phyloP scores from a whole-genome alignment of 1,140 invertebrate species.

The Luehdorfia chinensis region DNA sequence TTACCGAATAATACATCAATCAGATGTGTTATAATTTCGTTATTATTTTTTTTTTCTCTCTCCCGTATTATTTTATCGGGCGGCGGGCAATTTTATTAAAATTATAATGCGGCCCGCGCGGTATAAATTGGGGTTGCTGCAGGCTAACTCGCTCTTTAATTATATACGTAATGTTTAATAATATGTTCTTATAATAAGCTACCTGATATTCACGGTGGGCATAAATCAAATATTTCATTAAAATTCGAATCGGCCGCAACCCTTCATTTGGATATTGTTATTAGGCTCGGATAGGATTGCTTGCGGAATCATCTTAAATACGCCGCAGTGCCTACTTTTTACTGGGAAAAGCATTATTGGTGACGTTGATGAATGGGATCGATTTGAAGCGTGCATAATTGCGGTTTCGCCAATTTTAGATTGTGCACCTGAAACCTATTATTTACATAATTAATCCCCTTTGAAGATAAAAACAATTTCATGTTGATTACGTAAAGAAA shows the following conservation, averaged over 20 bases:
- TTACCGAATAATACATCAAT: slow-evolving; percentile 76
- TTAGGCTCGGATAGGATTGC: slow-evolving; percentile 47
- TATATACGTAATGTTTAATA: slow-evolving; percentile 75
- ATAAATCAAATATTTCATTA: slow-evolving; percentile 77
- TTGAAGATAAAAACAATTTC: slow-evolving; percentile 3
- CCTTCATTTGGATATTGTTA: slow-evolving; percentile 62
- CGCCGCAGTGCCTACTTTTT: slow-evolving; percentile 34
- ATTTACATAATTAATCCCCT: slow-evolving; percentile 4
- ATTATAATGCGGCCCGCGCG: slow-evolving; percentile 54
- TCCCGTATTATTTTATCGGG: slow-evolving; percentile 43
- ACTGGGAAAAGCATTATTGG: slow-evolving; percentile 41
- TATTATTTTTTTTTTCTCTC: slow-evolving; percentile 43
- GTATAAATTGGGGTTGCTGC: slow-evolving; percentile 69
- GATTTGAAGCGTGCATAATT: slow-evolving; percentile 42
- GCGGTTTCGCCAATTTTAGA: slow-evolving; percentile 23
- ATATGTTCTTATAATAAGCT: slow-evolving; percentile 75
- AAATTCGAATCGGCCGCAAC: slow-evolving; percentile 61
- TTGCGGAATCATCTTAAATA: slow-evolving; percentile 42
- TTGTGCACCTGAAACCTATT: slow-evolving; percentile 18
- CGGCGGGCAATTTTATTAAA: slow-evolving; percentile 69
- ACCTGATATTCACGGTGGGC: slow-evolving; percentile 61
- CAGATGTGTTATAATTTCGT: slow-evolving; percentile 75
- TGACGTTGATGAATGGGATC: slow-evolving; percentile 66
- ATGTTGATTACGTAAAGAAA: neutral
- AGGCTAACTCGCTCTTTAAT: slow-evolving; percentile 67